Base-by-base conservation (phyloP, 2,888 invertebrate genomes). In the Pantelozetes paolii region DNA sequence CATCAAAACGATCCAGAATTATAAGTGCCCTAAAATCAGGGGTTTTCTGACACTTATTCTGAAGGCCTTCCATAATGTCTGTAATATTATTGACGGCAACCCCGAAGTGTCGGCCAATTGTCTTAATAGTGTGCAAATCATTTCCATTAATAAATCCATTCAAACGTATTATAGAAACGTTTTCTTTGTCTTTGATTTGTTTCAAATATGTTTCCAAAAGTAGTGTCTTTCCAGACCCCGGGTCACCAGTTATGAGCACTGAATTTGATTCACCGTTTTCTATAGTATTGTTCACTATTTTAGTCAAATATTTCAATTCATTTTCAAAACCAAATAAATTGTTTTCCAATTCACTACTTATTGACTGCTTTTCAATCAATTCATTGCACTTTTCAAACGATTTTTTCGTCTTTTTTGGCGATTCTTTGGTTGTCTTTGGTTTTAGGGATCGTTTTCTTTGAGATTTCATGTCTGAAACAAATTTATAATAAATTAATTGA, bases 171-270 rank as follows among this genome's bases (percentile, higher is more conserved):
- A 54, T 69, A 1, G 28, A 30, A 45, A 50, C n/a, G 9, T 67
- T 45, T 2, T 50, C n/a, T 40, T 72, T 71, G 6, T 9, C 28
- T 20, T 64, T 20, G 0, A 28, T 67, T 50, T 40, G n/a, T 18
- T 18, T 13, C 71, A 75, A 26, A 71, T 64, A 73, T 26, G 32
- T 48, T 18, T 75, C 67, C 23, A 75, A 15, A 20, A 75, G 40
- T n/a, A 26, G 13, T 18, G 54, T 62, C 36, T 75, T 75, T n/a
- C 75, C 75, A 23, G 50, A 74, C 5, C 75, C 75, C n/a, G 69
- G 36, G 50, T 42, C 69, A n/a, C 75, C 75, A 69, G 30, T 71
- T 40, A 75, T 64, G 11, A 75, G 62, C 5, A 75, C 45, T 8
- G 74, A 71, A 42, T 48, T 74, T 15, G 75, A 75, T 54, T 75